These are phyloP conservation scores for Ladona fulva DNA, from an alignment of 1,140 invertebrate genomes.

Conservation along the genomic window DNA sequence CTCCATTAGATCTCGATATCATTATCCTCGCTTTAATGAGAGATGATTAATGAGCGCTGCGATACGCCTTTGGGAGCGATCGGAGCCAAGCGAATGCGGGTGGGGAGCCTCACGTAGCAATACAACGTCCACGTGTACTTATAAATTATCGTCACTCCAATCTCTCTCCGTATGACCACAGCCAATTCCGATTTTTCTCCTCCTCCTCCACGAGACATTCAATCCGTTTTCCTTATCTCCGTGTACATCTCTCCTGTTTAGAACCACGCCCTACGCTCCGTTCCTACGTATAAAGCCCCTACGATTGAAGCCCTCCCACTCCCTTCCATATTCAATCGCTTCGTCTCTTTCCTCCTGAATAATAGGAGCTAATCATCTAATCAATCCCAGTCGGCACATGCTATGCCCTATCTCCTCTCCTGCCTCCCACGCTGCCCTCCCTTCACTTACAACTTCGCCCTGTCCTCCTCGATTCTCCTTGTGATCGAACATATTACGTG, in stretches of 20 bases:
- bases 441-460: background rate
- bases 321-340: background rate
- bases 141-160: background rate
- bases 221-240: background rate
- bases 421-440: background rate
- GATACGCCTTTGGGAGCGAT: background rate
- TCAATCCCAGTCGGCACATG: background rate
- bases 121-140: background rate
- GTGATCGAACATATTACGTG: background rate
- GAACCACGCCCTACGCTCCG: background rate
- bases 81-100: background rate
- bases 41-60: background rate
- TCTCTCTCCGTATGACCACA: background rate
- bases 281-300: background rate
- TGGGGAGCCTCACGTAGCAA: background rate
- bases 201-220: background rate
- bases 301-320: background rate
- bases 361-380: constrained; percentile 2
- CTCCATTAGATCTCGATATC: background rate
- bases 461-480: background rate
- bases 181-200: background rate
- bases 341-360: constrained; percentile 1
- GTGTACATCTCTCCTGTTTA: background rate
- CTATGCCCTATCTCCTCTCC: background rate
- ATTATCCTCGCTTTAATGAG: background rate